These are phyloP conservation scores for Atethmia centrago DNA, from an alignment of 2,888 invertebrate genomes.

Conservation along the genomic window DNA sequence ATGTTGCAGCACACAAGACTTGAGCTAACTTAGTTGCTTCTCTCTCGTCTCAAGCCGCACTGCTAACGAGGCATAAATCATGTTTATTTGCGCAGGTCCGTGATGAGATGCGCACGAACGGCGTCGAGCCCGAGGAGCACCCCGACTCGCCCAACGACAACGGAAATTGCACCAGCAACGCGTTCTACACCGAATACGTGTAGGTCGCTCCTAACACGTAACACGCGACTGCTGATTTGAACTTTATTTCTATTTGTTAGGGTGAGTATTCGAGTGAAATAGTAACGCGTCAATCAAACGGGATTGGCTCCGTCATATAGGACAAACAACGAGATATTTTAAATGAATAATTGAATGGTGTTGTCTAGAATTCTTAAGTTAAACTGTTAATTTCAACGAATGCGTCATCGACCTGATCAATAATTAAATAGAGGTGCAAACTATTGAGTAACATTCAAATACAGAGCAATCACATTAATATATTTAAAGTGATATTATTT, in stretches of 20 bases:
- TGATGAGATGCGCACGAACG: slow-evolving; percentile 91
- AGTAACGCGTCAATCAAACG: slow-evolving; percentile 18
- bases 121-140: slow-evolving; percentile 91
- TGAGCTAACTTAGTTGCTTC: slow-evolving; percentile 4
- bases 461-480: background rate
- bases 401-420: background rate
- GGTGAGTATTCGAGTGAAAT: slow-evolving; percentile 2
- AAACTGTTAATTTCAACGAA: background rate
- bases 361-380: background rate
- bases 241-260: slow-evolving; percentile 30
- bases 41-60: background rate
- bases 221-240: slow-evolving; percentile 60
- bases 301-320: slow-evolving; percentile 5
- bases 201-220: slow-evolving; percentile 64
- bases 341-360: background rate
- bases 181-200: slow-evolving; percentile 88
- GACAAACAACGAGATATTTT: background rate
- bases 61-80: slow-evolving; percentile 29
- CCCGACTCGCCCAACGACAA: slow-evolving; percentile 90
- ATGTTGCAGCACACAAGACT: slow-evolving; percentile 1
- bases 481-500: background rate
- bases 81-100: slow-evolving; percentile 83
- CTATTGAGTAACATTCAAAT: background rate
- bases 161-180: slow-evolving; percentile 92
- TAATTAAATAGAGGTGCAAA: no score